Evolutionary conservation across 2,797 vertebrate genomes (phyloP).

Genomic region (Pantherophis vulpinus): DNA sequence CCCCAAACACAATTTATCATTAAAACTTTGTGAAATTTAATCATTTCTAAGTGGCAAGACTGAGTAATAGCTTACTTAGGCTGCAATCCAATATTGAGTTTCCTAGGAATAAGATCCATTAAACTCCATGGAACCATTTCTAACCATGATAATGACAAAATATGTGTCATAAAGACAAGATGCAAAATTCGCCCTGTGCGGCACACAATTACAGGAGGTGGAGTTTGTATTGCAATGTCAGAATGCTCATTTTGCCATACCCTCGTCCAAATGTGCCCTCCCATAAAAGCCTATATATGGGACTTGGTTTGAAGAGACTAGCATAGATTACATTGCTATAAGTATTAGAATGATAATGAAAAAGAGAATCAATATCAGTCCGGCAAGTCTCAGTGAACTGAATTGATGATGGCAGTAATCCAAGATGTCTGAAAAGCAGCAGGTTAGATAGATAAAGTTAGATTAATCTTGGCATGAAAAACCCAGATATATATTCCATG

Average conservation of each 20-base stretch:
- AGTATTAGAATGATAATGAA: background rate
- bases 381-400: background rate
- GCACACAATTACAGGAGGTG: background rate
- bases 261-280: background rate
- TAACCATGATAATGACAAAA: background rate
- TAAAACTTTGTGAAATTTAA: slow-evolving; percentile 1
- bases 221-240: background rate
- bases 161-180: background rate
- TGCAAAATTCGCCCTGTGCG: background rate
- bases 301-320: background rate
- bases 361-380: background rate
- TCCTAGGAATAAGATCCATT: background rate
- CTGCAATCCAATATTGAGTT: background rate
- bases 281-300: background rate
- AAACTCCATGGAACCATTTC: background rate
- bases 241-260: background rate
- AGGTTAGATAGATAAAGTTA: background rate
- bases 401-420: background rate
- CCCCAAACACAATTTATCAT: slow-evolving; percentile 21
- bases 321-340: background rate
- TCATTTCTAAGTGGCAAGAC: slow-evolving; percentile 17
- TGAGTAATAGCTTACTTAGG: background rate
- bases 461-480: background rate
- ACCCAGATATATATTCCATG: background rate
- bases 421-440: background rate